Evolutionary conservation across 2,797 vertebrate species (phyloP).

Genomic region (Cossypha dichroa): DNA sequence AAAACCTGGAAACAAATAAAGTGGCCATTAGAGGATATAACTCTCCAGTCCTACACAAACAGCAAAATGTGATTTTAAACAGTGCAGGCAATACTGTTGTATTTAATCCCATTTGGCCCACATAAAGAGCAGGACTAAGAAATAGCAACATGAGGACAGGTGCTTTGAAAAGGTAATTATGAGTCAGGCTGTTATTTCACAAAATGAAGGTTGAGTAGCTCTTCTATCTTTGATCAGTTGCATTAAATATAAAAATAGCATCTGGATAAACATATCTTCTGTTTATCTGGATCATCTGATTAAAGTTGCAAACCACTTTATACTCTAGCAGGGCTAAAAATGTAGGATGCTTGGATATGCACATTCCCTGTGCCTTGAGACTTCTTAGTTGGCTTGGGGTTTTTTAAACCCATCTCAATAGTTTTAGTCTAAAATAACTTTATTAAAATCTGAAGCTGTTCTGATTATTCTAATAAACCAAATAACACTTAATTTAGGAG

Average conservation of each 20-base stretch:
- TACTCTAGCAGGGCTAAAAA: neutral
- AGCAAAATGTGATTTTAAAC: conserved; percentile 13
- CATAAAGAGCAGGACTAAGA: neutral
- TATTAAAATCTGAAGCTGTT: conserved; percentile 71
- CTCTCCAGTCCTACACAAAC: neutral
- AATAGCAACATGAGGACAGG: neutral
- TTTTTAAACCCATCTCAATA: neutral
- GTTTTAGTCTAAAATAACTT: conserved; percentile 54
- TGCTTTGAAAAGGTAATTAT: neutral
- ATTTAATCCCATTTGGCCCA: conserved; percentile 41
- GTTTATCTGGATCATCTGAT: neutral
- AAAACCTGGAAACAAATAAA: conserved; percentile 10
- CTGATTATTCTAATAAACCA: conserved; percentile 72
- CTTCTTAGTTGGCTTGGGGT: neutral
- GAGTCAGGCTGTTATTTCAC: neutral
- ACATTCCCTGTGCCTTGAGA: neutral
- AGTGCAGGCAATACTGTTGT: neutral
- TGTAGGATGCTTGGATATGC: neutral
- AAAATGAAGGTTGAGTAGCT: neutral
- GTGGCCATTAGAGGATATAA: neutral
- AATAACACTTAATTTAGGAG: conserved; percentile 76
- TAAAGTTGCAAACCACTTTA: neutral
- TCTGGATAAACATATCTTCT: neutral
- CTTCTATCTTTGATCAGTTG: neutral
- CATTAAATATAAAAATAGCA: neutral